A percentile compares a stretch with the other conserved stretches of the same genome.
phyloP scores from a whole-genome alignment of 2,797 vertebrate species.

The Hirundo rustica region DNA sequence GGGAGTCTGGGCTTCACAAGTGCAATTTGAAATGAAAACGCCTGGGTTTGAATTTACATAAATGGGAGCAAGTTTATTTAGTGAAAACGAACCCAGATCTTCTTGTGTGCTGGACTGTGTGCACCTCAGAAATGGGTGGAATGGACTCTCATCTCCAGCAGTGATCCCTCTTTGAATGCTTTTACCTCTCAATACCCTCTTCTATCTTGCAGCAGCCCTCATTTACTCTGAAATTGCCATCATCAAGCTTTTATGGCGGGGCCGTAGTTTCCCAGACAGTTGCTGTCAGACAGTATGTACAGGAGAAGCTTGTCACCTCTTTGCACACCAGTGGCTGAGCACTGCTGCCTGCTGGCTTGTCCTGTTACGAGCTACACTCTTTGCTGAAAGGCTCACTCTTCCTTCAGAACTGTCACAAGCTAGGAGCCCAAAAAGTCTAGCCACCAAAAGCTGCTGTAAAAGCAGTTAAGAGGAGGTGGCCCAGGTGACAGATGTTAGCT shows the following conservation, averaged over 20 bases:
- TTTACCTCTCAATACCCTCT: background rate
- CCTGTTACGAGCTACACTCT: background rate
- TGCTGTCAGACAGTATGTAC: background rate
- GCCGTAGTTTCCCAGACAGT: background rate
- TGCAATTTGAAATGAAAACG: slow-evolving; percentile 36
- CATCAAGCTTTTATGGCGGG: background rate
- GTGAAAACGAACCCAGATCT: background rate
- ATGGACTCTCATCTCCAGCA: background rate
- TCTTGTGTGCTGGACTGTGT: background rate
- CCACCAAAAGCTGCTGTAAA: background rate
- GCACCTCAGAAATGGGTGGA: background rate
- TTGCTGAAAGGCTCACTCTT: background rate
- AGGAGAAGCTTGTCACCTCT: background rate
- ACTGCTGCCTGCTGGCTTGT: background rate
- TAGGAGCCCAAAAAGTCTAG: background rate
- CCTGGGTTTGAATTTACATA: background rate
- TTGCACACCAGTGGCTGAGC: background rate
- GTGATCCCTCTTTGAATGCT: background rate
- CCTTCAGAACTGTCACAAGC: background rate
- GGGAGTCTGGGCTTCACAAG: slow-evolving; percentile 9
- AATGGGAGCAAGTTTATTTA: slow-evolving; percentile 1
- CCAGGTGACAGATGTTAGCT: background rate
- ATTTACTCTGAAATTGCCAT: background rate
- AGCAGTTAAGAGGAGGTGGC: background rate
- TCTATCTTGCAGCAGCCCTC: background rate